Evolutionary conservation across 2,888 invertebrate genomes (phyloP).

Genomic region (Xestia rhomboidea): DNA sequence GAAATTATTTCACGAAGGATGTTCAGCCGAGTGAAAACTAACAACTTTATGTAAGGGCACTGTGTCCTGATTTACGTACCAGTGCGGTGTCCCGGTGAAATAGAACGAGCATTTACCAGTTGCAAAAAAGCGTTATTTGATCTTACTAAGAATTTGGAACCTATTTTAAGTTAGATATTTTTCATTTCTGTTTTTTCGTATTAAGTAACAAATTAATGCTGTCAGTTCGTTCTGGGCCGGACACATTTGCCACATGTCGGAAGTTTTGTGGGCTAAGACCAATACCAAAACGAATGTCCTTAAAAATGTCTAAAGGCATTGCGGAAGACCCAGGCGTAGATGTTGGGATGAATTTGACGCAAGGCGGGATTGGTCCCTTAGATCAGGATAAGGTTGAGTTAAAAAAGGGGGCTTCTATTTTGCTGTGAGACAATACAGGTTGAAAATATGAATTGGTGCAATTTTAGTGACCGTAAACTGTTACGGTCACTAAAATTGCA

Average conservation of each 20-base stretch:
- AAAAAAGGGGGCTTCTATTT: background rate
- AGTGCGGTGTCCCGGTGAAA: background rate
- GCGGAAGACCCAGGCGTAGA: background rate
- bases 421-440: background rate
- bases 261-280: background rate
- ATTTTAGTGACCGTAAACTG: background rate
- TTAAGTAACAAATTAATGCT: background rate
- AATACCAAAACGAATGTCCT: background rate
- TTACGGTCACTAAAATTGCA: too few species aligned
- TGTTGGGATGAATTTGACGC: background rate
- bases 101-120: background rate
- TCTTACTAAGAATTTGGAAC: background rate
- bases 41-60: background rate
- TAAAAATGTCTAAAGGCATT: background rate
- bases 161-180: background rate
- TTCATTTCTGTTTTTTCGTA: background rate
- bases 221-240: background rate
- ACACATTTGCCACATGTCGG: background rate
- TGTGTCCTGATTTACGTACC: background rate
- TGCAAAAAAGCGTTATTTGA: background rate
- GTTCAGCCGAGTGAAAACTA: conserved; percentile 13
- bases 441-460: background rate
- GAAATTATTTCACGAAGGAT: conserved; percentile 18
- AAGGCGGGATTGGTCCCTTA: background rate
- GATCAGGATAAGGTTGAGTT: background rate